A percentile compares a stretch with the other conserved stretches of the same genome.
These are phyloP conservation scores for Synergus umbraculus DNA, from an alignment of 2,888 invertebrate genomes.

Conservation along the genomic window DNA sequence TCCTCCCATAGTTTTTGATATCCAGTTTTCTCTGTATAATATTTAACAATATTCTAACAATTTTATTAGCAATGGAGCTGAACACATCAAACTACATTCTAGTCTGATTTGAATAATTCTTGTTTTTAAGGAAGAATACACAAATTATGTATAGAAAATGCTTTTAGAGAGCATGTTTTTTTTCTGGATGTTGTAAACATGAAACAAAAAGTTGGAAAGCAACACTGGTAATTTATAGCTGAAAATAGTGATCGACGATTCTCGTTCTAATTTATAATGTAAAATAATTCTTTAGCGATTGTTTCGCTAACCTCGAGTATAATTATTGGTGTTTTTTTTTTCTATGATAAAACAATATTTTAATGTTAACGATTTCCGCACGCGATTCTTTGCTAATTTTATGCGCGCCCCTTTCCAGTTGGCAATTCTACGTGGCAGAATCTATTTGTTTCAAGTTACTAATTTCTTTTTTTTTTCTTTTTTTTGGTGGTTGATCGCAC, in stretches of 20 bases:
- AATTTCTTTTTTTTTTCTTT: too few relatives aligned
- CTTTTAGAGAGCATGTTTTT: too few relatives aligned
- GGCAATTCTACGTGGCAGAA: not conserved
- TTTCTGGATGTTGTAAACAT: slow-evolving; percentile 7
- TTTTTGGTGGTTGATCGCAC: not conserved
- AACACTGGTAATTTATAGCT: slow-evolving; percentile 27
- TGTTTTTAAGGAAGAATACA: not conserved
- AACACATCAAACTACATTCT: too few relatives aligned
- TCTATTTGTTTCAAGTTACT: too few relatives aligned
- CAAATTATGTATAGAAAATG: not conserved
- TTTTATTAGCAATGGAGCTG: too few relatives aligned
- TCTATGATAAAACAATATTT: slow-evolving; percentile 29
- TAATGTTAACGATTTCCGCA: slow-evolving; percentile 6
- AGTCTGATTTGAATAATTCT: not conserved
- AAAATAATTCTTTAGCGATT: slow-evolving; percentile 18
- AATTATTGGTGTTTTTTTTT: slow-evolving; percentile 8
- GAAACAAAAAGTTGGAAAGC: slow-evolving; percentile 3
- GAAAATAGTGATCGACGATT: not conserved
- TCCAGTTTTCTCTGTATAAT: too few relatives aligned
- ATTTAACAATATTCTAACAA: too few relatives aligned
- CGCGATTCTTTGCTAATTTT: slow-evolving; percentile 1
- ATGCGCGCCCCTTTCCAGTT: not conserved
- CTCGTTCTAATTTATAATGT: slow-evolving; percentile 28
- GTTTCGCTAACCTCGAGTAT: not conserved
- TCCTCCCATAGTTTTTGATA: too few relatives aligned